Conservation (phyloP, 2,888 invertebrate species). For the Nemapogon koenigi region DNA sequence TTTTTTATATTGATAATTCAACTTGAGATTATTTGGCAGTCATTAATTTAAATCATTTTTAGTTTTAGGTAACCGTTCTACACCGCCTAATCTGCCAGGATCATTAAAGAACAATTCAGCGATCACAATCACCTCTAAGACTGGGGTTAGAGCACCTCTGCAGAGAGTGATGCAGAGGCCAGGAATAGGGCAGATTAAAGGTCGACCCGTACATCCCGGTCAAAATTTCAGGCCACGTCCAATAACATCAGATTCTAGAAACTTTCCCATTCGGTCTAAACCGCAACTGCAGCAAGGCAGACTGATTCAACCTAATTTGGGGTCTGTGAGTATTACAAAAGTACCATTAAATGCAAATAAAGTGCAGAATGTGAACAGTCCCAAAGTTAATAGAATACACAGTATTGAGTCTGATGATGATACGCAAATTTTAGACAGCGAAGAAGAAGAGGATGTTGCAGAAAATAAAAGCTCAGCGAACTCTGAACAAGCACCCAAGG, state of each 20-base stretch:
- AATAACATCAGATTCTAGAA: slow-evolving; percentile 31
- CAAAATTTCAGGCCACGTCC: slow-evolving; percentile 46
- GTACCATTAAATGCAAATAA: slow-evolving; percentile 32
- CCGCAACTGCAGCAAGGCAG: slow-evolving; percentile 32
- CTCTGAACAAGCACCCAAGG: neutral
- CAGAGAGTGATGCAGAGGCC: slow-evolving; percentile 44
- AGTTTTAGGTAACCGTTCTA: slow-evolving; percentile 47
- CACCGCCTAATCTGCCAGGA: slow-evolving; percentile 44
- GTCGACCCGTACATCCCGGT: slow-evolving; percentile 39
- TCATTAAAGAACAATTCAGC: slow-evolving; percentile 67
- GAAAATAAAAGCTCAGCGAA: slow-evolving; percentile 4
- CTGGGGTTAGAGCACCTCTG: slow-evolving; percentile 37
- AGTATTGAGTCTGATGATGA: slow-evolving; percentile 42
- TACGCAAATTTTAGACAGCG: slow-evolving; percentile 49
- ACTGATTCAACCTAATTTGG: slow-evolving; percentile 37
- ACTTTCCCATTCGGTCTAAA: slow-evolving; percentile 40
- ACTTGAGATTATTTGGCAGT: neutral
- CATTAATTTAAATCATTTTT: slow-evolving; percentile 16
- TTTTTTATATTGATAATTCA: neutral
- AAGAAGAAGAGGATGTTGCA: slow-evolving; percentile 30
- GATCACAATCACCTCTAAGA: slow-evolving; percentile 64
- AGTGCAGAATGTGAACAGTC: slow-evolving; percentile 27
- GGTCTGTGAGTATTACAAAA: slow-evolving; percentile 54
- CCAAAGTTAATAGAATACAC: slow-evolving; percentile 24
- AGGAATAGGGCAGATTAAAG: slow-evolving; percentile 35